Evolutionary conservation across 2,797 vertebrate genomes (phyloP).

Genomic region (Gallinago stenura): DNA sequence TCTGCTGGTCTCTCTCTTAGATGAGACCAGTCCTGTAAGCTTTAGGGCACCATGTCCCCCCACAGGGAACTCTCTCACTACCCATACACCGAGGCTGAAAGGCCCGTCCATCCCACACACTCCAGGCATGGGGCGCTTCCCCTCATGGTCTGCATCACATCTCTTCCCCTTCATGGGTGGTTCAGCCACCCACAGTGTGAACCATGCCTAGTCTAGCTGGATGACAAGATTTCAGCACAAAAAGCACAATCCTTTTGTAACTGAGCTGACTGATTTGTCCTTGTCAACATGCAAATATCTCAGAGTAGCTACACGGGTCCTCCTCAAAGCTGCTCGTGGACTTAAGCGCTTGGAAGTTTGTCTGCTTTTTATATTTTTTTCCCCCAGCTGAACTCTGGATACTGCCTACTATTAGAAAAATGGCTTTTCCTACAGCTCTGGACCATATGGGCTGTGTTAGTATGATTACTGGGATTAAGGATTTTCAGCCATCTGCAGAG

Average conservation of each 20-base stretch:
- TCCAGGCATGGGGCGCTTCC: neutral
- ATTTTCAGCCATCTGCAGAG: neutral
- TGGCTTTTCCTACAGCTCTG: neutral
- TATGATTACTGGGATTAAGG: neutral
- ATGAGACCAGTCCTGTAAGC: neutral
- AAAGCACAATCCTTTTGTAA: neutral
- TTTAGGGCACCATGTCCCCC: fast-evolving
- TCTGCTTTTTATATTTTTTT: too few relatives aligned
- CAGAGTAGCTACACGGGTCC: neutral
- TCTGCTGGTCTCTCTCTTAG: neutral
- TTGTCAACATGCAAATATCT: neutral
- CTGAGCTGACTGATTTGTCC: neutral
- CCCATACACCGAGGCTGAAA: fast-evolving
- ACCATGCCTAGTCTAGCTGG: neutral
- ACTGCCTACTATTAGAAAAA: neutral
- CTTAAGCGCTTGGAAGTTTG: neutral
- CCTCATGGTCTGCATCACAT: neutral
- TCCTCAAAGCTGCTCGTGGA: neutral
- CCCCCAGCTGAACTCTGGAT: neutral
- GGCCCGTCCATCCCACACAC: fast-evolving
- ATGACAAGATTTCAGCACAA: neutral
- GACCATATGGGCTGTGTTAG: neutral
- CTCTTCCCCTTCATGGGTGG: neutral
- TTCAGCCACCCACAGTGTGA: neutral
- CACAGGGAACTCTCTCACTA: fast-evolving